Percentiles rank a stretch among this genome's conserved stretches.
These are phyloP conservation scores for Poeciliopsis paucimaculata DNA, from an alignment of 2,797 vertebrate species.

Conservation along the genomic window DNA sequence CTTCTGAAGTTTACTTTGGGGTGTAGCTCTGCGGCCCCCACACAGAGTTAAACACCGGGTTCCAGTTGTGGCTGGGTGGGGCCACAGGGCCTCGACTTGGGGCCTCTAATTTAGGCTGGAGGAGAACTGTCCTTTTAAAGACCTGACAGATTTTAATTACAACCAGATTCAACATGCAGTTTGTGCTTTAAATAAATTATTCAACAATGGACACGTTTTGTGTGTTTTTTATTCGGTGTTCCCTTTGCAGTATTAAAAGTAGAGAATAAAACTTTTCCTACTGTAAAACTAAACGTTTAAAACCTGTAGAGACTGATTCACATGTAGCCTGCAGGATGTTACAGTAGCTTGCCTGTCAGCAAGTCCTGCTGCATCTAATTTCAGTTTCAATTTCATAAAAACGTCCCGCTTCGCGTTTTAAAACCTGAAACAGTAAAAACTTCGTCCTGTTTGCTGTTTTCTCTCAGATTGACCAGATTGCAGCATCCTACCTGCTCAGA, in stretches of 20 bases:
- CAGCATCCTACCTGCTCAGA: slow-evolving; percentile 71
- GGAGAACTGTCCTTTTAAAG: slow-evolving; percentile 13
- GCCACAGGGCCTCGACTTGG: slow-evolving; percentile 71
- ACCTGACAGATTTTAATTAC: slow-evolving; percentile 19
- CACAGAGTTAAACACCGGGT: slow-evolving; percentile 58
- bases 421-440: neutral
- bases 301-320: neutral
- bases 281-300: neutral
- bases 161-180: neutral
- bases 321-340: neutral
- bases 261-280: neutral
- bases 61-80: slow-evolving; percentile 69
- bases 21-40: slow-evolving; percentile 64
- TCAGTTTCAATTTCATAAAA: neutral
- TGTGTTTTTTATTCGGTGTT: neutral
- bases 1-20: slow-evolving; percentile 74
- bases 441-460: neutral
- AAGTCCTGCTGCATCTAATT: slow-evolving; percentile 12
- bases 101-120: slow-evolving; percentile 39
- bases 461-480: slow-evolving; percentile 46
- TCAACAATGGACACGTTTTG: neutral
- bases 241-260: neutral
- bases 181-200: neutral
- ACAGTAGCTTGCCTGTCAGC: neutral
- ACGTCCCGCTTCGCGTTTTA: neutral